Evolutionary conservation across 2,113 vertebrate species (phyloP).

Genomic region (Calyptomena viridis): DNA sequence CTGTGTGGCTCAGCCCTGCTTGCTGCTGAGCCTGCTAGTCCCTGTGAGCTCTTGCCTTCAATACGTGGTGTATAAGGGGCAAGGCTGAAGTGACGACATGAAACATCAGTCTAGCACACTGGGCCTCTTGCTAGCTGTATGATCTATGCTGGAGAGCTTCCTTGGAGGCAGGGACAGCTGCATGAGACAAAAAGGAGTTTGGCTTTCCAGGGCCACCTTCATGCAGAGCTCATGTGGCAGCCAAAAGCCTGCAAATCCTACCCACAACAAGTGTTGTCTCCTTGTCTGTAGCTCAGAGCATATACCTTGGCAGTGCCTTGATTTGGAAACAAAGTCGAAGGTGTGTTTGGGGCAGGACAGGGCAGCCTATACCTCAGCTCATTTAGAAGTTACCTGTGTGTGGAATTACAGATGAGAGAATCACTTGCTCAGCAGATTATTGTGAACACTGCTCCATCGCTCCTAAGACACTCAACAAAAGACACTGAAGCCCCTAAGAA

Average conservation of each 20-base stretch:
- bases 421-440: not conserved
- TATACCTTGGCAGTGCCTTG: not conserved
- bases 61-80: rapidly evolving
- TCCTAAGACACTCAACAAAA: not conserved
- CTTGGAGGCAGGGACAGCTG: not conserved
- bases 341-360: not conserved
- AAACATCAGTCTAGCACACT: not conserved
- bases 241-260: not conserved
- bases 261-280: not conserved
- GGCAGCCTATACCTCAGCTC: not conserved
- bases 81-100: not conserved
- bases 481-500: not conserved
- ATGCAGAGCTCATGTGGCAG: not conserved
- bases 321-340: not conserved
- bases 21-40: not conserved
- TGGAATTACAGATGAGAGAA: not conserved
- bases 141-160: not conserved
- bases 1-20: not conserved
- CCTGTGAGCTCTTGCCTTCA: not conserved
- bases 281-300: not conserved
- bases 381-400: not conserved
- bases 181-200: not conserved
- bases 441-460: not conserved
- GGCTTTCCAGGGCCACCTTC: not conserved
- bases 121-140: not conserved